A percentile compares a stretch with the other conserved stretches of the same genome.
phyloP scores from a whole-genome alignment of 1,140 invertebrate genomes.

The Manduca sexta region DNA sequence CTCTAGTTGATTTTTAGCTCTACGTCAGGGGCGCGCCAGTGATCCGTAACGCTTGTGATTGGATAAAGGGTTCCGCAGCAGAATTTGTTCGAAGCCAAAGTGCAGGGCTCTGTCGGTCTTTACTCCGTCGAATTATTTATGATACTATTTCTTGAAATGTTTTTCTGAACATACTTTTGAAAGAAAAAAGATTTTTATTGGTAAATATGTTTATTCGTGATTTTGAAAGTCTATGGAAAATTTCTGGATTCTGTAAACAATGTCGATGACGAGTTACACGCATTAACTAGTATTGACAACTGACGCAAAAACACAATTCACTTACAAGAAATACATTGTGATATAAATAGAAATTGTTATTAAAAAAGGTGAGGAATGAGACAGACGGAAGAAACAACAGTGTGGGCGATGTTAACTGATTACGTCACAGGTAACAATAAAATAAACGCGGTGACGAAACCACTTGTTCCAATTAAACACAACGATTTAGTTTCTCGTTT shows the following conservation, averaged over 20 bases:
- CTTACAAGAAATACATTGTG: too few species aligned
- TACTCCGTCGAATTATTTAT: constrained; percentile 25
- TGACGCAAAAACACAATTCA: too few species aligned
- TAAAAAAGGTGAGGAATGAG: too few species aligned
- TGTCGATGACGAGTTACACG: too few species aligned
- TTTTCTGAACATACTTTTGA: background rate
- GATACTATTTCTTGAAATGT: constrained; percentile 3
- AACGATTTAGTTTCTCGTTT: constrained; percentile 30
- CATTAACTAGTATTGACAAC: too few species aligned
- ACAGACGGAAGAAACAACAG: too few species aligned
- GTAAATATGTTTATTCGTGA: background rate
- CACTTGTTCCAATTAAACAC: constrained; percentile 34
- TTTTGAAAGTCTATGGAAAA: background rate
- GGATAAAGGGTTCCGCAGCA: constrained; percentile 40
- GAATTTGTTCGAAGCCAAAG: constrained; percentile 24
- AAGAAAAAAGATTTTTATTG: constrained; percentile 4
- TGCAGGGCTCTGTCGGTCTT: constrained; percentile 18
- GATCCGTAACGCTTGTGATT: constrained; percentile 41
- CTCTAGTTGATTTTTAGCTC: constrained; percentile 36
- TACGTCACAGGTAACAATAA: constrained; percentile 3
- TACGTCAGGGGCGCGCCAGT: constrained; percentile 20
- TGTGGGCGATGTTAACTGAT: background rate
- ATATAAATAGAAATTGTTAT: too few species aligned
- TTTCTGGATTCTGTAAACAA: too few species aligned
- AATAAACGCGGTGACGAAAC: constrained; percentile 15